A percentile compares a stretch with the other conserved stretches of the same genome.
These are phyloP conservation scores for Halcyon smyrnensis DNA, from an alignment of 2,797 vertebrate species.

Conservation along the genomic window DNA sequence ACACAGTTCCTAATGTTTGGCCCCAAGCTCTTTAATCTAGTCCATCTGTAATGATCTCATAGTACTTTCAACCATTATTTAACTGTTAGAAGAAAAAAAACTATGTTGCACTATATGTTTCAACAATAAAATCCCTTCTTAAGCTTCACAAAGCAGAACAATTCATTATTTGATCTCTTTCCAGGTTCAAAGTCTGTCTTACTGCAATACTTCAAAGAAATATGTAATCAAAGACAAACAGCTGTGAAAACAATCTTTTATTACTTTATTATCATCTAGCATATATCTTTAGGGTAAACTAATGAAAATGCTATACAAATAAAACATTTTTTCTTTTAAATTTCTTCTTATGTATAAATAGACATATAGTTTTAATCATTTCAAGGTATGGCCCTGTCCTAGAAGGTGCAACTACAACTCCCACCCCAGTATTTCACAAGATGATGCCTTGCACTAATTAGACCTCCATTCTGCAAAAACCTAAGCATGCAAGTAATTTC, in stretches of 20 bases:
- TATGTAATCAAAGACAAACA: conserved; percentile 98
- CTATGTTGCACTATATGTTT: conserved; percentile 92
- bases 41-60: conserved; percentile 89
- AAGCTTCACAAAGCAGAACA: conserved; percentile 95
- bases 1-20: conserved; percentile 77
- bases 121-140: conserved; percentile 96
- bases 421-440: conserved; percentile 24
- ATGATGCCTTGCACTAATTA: conserved; percentile 53
- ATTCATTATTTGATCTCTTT: conserved; percentile 98
- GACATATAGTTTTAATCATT: conserved; percentile 55
- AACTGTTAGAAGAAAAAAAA: conserved; percentile 85
- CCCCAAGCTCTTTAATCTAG: conserved; percentile 83
- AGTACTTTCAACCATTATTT: conserved; percentile 87
- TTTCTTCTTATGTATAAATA: conserved; percentile 74
- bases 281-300: conserved; percentile 91
- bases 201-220: conserved; percentile 99
- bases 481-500: conserved; percentile 60
- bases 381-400: conserved; percentile 51
- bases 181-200: conserved; percentile 98
- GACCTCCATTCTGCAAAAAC: conserved; percentile 47
- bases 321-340: conserved; percentile 69
- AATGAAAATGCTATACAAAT: conserved; percentile 81
- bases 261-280: conserved; percentile 98
- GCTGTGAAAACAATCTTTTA: conserved; percentile 99
- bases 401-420: conserved; percentile 30